Evolutionary conservation across 2,888 invertebrate species (phyloP), one percentile per base, ranked within the genome.

Genomic region (Leptinotarsa rubiginosa): DNA sequence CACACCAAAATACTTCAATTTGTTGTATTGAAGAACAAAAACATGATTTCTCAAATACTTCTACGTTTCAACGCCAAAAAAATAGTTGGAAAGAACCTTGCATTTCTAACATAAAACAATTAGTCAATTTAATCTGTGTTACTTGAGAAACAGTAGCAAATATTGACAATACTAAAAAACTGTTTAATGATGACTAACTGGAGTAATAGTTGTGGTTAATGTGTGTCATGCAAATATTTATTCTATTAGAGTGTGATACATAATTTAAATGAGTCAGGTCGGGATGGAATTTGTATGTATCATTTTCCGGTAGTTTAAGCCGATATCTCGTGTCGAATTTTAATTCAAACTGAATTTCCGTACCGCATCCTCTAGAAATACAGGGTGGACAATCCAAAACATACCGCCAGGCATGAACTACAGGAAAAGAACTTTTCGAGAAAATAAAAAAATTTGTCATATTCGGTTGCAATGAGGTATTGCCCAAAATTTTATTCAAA

Each of bases 211-310:
- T 74, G 74, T 65, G 66, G 70, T 52, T 69, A 59, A 73, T 70
- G 50, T 74, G 70, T 74, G 74, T 74, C 74, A 74, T 47, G 67
- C 70, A 70, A 74, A 74, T 74, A 74, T 74, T 74, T 74, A 69
- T 72, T 66, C 66, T 56, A 72, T 20, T 54, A 47, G 25, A 72
- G 41, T 65, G 41, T 72, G 65, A 69, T 69, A 69, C 69, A 69
- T 47, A 69, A 68, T 68, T 69, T 31, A 69, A 69, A 69, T 69
- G 69, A 69, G 69, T 69, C 69, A 69, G 47, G 69, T 69, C 52
- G 47, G 41, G 52, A 54, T 69, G 47, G 69, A 31, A 69, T 69
- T 56, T 56, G 59, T 22, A 47, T 41, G 47, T 47, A 47, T 54
- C 18, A 68, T 54, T 54, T n/a, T 56, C 56, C 31, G 31, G 47